Evolutionary conservation across 1,140 invertebrate genomes (phyloP).

Genomic region (Drosophila malerkotliana): DNA sequence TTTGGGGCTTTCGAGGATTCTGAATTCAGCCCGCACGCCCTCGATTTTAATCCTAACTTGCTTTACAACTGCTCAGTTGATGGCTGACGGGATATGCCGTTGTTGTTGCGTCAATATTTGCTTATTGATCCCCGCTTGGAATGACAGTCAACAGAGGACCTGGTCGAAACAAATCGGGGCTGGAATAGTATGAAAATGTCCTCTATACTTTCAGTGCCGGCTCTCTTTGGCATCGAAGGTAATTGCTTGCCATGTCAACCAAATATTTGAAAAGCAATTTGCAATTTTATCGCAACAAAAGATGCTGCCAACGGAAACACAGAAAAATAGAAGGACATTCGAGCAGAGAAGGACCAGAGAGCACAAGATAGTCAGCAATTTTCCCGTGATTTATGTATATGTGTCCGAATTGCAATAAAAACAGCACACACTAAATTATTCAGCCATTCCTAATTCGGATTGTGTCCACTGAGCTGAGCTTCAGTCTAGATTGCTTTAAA

Average conservation of each 20-base stretch:
- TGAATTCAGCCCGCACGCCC: neutral
- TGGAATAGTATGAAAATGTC: neutral
- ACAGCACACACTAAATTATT: neutral
- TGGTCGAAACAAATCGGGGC: neutral
- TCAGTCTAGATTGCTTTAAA: neutral
- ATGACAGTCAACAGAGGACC: slow-evolving; percentile 23
- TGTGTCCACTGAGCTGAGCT: neutral
- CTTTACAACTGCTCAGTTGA: slow-evolving; percentile 39
- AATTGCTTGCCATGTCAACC: slow-evolving; percentile 61
- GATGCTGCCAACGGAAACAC: slow-evolving; percentile 26
- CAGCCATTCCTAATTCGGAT: neutral
- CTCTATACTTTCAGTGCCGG: neutral
- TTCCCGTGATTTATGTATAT: slow-evolving; percentile 27
- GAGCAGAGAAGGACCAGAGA: neutral
- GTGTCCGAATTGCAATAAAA: slow-evolving; percentile 9
- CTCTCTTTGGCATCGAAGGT: neutral
- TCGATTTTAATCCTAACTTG: slow-evolving; percentile 11
- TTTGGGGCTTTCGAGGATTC: slow-evolving; percentile 18
- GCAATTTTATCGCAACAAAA: slow-evolving; percentile 45
- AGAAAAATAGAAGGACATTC: neutral
- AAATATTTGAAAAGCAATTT: slow-evolving; percentile 70
- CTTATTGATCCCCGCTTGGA: slow-evolving; percentile 60
- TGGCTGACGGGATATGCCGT: slow-evolving; percentile 32
- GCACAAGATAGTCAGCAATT: slow-evolving; percentile 3
- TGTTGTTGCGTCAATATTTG: slow-evolving; percentile 62